These are phyloP conservation scores for Parapsyche elsis DNA, from an alignment of 1,140 invertebrate genomes.

Conservation along the genomic window DNA sequence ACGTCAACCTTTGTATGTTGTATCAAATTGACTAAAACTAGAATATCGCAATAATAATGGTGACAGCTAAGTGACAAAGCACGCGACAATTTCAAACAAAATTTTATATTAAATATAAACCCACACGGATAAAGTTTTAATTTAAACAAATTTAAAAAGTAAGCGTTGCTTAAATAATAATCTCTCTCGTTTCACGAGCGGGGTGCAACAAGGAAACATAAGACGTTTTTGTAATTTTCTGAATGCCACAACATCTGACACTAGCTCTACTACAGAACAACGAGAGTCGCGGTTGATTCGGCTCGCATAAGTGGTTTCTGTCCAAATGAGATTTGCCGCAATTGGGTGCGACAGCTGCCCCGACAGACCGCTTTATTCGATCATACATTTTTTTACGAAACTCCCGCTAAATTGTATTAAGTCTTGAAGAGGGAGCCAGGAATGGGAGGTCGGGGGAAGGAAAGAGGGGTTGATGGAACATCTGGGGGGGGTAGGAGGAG, in stretches of 20 bases:
- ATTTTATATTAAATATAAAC: too few species aligned
- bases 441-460: not conserved
- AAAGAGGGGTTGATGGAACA: not conserved
- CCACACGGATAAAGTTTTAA: too few species aligned
- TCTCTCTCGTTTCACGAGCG: too few species aligned
- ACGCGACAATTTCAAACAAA: not conserved
- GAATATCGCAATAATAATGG: not conserved
- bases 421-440: not conserved
- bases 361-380: conserved; percentile 40
- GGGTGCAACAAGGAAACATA: too few species aligned
- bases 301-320: not conserved
- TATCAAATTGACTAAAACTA: too few species aligned
- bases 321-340: conserved; percentile 26
- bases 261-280: not conserved
- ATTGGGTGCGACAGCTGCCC: conserved; percentile 12
- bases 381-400: conserved; percentile 18
- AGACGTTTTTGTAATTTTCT: too few species aligned
- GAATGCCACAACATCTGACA: not conserved
- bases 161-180: too few species aligned
- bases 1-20: not conserved
- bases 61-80: not conserved
- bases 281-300: not conserved
- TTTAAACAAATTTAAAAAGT: too few species aligned
- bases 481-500: not conserved
- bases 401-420: conserved; percentile 3